phyloP scores from a whole-genome alignment of 2,113 vertebrate species.

The Alexandromys fortis region DNA sequence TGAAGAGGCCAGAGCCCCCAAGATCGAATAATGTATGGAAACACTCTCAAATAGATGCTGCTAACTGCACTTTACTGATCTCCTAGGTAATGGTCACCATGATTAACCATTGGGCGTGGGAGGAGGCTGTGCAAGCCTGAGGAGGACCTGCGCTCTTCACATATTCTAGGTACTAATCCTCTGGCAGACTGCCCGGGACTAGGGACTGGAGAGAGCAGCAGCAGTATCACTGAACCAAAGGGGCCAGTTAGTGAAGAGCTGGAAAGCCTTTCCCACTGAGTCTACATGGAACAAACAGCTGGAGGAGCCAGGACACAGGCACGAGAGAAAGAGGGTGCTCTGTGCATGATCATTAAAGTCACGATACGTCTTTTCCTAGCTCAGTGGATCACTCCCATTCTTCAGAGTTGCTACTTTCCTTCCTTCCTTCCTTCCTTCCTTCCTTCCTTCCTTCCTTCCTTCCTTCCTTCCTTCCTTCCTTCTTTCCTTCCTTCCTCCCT shows the following conservation, averaged over 20 bases:
- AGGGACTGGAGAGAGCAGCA: neutral
- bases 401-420: neutral
- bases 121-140: neutral
- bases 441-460: too few species aligned
- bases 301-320: neutral
- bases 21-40: neutral
- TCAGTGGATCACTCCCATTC: neutral
- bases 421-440: too few species aligned
- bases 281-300: neutral
- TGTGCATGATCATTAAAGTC: neutral
- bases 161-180: neutral
- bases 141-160: neutral
- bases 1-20: neutral
- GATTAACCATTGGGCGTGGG: neutral
- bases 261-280: neutral
- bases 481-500: too few species aligned
- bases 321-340: neutral
- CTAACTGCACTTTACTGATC: too few species aligned
- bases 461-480: fast-evolving
- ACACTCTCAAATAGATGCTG: neutral
- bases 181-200: neutral
- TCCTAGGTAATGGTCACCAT: neutral
- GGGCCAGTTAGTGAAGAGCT: neutral
- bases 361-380: neutral
- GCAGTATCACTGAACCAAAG: neutral